Percentiles rank a stretch among this genome's conserved stretches.
Evolutionary conservation across 2,888 invertebrate genomes (phyloP).

Genomic region (Digitonthophagus gazella): DNA sequence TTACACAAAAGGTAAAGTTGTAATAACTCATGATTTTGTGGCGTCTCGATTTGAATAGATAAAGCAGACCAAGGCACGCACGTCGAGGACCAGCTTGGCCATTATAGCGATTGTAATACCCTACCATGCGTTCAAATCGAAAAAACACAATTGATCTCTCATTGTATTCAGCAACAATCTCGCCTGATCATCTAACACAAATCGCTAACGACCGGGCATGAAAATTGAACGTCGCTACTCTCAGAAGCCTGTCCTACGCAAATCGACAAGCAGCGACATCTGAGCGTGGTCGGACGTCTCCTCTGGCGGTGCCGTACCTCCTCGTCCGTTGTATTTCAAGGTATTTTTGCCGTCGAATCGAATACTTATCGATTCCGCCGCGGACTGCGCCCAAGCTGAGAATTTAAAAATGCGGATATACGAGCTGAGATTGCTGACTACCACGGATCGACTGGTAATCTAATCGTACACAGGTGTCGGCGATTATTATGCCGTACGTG

Average conservation of each 20-base stretch:
- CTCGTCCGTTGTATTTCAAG: background rate
- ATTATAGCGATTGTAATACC: background rate
- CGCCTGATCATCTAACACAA: slow-evolving; percentile 12
- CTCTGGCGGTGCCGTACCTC: background rate
- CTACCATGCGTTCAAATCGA: background rate
- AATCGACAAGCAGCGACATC: background rate
- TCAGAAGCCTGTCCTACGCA: background rate
- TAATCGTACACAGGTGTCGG: slow-evolving; percentile 47
- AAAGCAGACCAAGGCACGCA: background rate
- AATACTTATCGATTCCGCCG: slow-evolving; percentile 21
- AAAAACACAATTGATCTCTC: slow-evolving; percentile 7
- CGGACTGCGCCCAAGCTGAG: slow-evolving; percentile 31
- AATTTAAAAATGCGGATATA: slow-evolving; percentile 32
- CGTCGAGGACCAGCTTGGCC: background rate
- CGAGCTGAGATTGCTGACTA: slow-evolving; percentile 39
- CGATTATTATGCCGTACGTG: slow-evolving; percentile 40
- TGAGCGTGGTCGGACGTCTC: background rate
- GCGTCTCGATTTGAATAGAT: background rate
- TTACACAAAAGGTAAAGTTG: background rate
- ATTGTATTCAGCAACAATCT: slow-evolving; percentile 8
- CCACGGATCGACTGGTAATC: slow-evolving; percentile 43
- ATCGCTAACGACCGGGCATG: slow-evolving; percentile 1
- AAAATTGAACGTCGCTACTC: background rate
- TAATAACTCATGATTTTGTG: background rate
- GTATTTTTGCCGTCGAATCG: background rate